phyloP scores from a whole-genome alignment of 1,140 invertebrate species.

The Pseudomyrmex dendroicus region DNA sequence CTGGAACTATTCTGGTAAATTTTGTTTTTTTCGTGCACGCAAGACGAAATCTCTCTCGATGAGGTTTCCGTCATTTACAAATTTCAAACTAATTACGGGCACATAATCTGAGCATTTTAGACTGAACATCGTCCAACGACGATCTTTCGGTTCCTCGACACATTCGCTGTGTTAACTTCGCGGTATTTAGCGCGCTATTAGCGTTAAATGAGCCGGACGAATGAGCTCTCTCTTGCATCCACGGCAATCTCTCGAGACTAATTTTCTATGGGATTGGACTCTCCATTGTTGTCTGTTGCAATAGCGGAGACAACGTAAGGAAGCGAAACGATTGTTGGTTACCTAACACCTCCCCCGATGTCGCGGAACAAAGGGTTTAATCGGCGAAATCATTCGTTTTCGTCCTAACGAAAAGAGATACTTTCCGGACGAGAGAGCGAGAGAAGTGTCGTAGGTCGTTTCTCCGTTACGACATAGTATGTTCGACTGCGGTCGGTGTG shows the following conservation, averaged over 20 bases:
- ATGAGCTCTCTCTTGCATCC: background rate
- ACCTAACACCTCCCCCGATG: constrained; percentile 1
- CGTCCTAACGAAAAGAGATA: background rate
- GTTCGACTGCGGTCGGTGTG: background rate
- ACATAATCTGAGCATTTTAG: no score
- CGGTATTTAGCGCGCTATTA: constrained; percentile 6
- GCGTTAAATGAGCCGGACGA: background rate
- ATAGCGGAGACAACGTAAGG: constrained; percentile 43
- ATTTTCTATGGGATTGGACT: constrained; percentile 38
- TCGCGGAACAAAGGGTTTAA: constrained; percentile 38
- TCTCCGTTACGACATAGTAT: background rate
- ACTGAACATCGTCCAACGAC: no score
- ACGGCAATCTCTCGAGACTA: constrained; percentile 16
- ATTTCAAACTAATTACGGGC: no score
- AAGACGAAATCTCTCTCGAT: no score
- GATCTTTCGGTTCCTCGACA: background rate
- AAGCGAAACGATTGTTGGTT: constrained; percentile 42
- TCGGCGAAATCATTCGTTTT: constrained; percentile 26
- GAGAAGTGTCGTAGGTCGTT: constrained; percentile 62
- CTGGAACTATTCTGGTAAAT: no score
- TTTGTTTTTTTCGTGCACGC: no score
- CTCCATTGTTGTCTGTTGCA: constrained; percentile 32
- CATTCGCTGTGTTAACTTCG: background rate
- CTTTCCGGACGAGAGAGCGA: constrained; percentile 33
- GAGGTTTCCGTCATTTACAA: no score